A percentile compares a stretch with the other conserved stretches of the same genome.
Conservation (phyloP, 2,888 invertebrate genomes). For the Esperia sulphurella region DNA sequence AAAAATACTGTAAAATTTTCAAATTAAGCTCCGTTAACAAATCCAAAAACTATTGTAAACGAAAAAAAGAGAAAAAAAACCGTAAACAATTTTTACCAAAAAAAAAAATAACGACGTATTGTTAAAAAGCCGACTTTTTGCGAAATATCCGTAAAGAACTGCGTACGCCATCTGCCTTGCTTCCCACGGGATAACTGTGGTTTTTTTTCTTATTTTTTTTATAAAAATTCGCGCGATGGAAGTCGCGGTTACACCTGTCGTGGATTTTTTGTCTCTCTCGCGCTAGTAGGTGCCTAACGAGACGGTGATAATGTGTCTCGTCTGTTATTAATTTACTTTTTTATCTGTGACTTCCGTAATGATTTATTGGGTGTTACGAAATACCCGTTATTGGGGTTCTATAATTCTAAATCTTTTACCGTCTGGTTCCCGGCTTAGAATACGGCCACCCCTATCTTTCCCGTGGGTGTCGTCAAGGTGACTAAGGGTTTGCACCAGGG, state of each 20-base stretch:
- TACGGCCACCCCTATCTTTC: too few species aligned
- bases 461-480: too few species aligned
- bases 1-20: too few species aligned
- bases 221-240: neutral
- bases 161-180: neutral
- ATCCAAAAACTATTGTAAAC: too few species aligned
- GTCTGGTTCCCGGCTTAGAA: too few species aligned
- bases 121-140: neutral
- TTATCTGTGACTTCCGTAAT: neutral
- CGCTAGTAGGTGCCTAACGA: neutral
- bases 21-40: too few species aligned
- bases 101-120: neutral
- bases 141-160: neutral
- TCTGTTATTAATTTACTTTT: neutral
- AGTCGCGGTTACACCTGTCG: conserved; percentile 1
- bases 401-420: too few species aligned
- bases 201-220: neutral
- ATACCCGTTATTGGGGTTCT: too few species aligned
- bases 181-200: neutral
- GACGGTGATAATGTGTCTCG: neutral
- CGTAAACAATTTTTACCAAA: neutral
- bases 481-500: too few species aligned
- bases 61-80: too few species aligned
- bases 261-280: neutral
- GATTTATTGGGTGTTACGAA: neutral